Conservation (phyloP, 2,888 invertebrate genomes). For the Acanthoscelides obtectus region DNA sequence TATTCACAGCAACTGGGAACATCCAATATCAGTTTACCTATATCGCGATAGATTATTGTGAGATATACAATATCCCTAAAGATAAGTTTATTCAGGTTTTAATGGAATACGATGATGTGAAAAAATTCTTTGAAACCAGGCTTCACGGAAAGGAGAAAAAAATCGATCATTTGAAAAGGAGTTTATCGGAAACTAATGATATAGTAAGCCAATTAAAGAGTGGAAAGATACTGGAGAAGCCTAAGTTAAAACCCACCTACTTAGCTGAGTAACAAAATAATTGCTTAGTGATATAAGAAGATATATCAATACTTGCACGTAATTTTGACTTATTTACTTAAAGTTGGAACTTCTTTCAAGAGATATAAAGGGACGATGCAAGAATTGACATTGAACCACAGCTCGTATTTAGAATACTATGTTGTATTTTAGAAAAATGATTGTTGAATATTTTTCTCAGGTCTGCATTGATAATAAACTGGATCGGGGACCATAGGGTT, state of each 20-base stretch:
- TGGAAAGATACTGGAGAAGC: background rate
- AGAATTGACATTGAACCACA: too few species aligned
- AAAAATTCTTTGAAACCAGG: background rate
- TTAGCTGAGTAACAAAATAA: too few species aligned
- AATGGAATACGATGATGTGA: background rate
- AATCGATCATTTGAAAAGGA: background rate
- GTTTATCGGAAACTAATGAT: background rate
- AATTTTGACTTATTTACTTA: too few species aligned
- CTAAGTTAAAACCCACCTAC: background rate
- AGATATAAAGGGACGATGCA: too few species aligned
- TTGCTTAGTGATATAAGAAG: too few species aligned
- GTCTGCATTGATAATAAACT: too few species aligned
- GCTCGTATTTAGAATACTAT: too few species aligned
- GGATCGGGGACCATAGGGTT: too few species aligned
- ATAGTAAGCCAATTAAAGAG: background rate
- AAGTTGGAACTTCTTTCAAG: too few species aligned
- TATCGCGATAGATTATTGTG: background rate
- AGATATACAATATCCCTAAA: background rate
- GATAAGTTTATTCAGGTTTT: background rate
- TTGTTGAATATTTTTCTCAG: too few species aligned
- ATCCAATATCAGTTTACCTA: conserved; percentile 1
- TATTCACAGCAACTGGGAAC: background rate
- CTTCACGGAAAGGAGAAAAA: background rate
- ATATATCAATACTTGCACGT: too few species aligned
- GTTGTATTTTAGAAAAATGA: too few species aligned